These are phyloP conservation scores for Lateolabrax maculatus DNA, from an alignment of 2,797 vertebrate species.

Conservation along the genomic window DNA sequence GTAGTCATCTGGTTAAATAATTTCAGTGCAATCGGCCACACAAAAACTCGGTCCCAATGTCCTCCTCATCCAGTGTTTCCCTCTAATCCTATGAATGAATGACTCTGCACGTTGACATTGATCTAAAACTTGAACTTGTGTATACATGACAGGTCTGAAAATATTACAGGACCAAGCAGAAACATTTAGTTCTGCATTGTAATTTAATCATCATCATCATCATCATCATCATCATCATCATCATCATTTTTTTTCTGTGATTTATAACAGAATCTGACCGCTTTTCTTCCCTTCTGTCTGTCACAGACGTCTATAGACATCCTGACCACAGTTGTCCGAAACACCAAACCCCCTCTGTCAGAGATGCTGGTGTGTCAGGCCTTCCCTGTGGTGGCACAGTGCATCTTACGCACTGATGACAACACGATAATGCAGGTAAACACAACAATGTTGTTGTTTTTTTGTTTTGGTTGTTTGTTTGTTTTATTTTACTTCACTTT, in stretches of 20 bases:
- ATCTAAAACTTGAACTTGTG: not conserved
- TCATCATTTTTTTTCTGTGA: not conserved
- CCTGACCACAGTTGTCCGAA: slow-evolving; percentile 96
- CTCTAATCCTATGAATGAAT: not conserved
- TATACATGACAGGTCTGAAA: not conserved
- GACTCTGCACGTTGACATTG: not conserved
- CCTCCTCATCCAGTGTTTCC: not conserved
- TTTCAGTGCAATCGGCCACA: not conserved
- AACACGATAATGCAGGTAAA: slow-evolving; percentile 98
- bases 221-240: too few relatives aligned
- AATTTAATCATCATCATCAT: not conserved
- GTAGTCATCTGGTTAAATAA: not conserved
- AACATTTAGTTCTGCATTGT: not conserved
- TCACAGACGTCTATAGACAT: slow-evolving; percentile 96
- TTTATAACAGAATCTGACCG: not conserved
- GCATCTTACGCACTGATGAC: slow-evolving; percentile 96
- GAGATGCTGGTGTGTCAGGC: slow-evolving; percentile 97
- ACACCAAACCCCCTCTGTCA: slow-evolving; percentile 95
- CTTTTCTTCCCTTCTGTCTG: slow-evolving; percentile 1
- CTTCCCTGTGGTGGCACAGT: slow-evolving; percentile 97
- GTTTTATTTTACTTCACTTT: not conserved
- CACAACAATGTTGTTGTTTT: not conserved
- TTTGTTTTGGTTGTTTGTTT: not conserved
- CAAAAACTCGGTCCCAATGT: not conserved
- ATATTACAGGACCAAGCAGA: not conserved